phyloP scores from a whole-genome alignment of 2,888 invertebrate species.

The Synergus gifuensis region DNA sequence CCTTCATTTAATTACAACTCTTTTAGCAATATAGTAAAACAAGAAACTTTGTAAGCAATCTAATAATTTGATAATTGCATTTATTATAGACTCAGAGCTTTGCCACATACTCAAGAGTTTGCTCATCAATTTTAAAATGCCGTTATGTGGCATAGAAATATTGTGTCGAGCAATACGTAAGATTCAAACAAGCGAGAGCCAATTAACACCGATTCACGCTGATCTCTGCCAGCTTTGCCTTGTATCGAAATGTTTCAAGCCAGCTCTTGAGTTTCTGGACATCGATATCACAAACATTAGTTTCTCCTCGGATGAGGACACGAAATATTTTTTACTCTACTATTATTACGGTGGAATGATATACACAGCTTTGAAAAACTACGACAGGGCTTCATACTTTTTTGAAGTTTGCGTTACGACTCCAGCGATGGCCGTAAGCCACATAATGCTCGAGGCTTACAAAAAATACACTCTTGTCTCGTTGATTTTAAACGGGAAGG shows the following conservation, averaged over 20 bases:
- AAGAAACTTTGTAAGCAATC: neutral
- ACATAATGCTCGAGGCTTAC: conserved; percentile 98
- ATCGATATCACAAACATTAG: conserved; percentile 95
- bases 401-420: conserved; percentile 97
- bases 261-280: conserved; percentile 92
- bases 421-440: conserved; percentile 96
- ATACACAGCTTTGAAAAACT: conserved; percentile 95
- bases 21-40: neutral
- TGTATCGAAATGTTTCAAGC: conserved; percentile 93
- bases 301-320: conserved; percentile 88
- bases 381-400: conserved; percentile 95
- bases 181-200: conserved; percentile 91
- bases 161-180: conserved; percentile 92
- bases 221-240: conserved; percentile 96
- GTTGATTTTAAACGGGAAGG: conserved; percentile 94
- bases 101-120: conserved; percentile 91
- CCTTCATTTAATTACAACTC: neutral
- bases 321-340: conserved; percentile 94
- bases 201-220: conserved; percentile 95
- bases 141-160: conserved; percentile 90
- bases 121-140: conserved; percentile 87
- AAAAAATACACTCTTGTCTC: conserved; percentile 97
- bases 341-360: conserved; percentile 99
- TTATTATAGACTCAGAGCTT: conserved; percentile 88
- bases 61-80: conserved; percentile 22